These are phyloP conservation scores for Mesocentrotus franciscanus DNA, from an alignment of 53 echinoderm and acorn worm genomes.

Conservation along the genomic window DNA sequence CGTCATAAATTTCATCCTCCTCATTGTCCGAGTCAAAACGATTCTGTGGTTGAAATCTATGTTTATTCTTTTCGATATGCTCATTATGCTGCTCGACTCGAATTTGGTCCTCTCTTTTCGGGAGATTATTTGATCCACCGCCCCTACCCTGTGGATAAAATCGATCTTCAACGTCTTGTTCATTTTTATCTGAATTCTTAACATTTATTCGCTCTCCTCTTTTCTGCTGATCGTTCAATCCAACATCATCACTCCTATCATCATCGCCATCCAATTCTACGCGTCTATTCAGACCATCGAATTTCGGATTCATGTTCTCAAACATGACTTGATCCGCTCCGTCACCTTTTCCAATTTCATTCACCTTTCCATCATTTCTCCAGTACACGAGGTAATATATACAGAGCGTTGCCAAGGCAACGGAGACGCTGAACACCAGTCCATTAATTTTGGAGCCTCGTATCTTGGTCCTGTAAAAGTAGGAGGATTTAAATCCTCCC, in stretches of 20 bases:
- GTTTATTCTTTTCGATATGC: background rate
- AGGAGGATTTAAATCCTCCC: slow-evolving; percentile 29
- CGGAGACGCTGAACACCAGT: background rate
- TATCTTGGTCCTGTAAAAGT: slow-evolving; percentile 36
- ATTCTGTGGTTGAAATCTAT: background rate
- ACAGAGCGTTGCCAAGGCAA: slow-evolving; percentile 46
- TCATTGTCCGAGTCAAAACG: slow-evolving; percentile 4
- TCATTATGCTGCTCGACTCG: background rate
- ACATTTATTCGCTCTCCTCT: background rate
- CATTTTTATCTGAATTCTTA: background rate
- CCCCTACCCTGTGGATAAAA: background rate
- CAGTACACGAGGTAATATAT: slow-evolving; percentile 60
- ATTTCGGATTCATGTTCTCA: slow-evolving; percentile 38
- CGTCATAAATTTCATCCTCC: slow-evolving; percentile 27
- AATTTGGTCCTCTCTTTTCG: background rate
- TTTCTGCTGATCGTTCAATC: background rate
- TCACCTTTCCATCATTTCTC: background rate
- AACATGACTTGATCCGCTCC: background rate
- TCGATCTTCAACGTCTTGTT: background rate
- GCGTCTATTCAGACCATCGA: background rate
- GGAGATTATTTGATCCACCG: background rate
- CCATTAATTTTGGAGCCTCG: slow-evolving; percentile 22
- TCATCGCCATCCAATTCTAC: background rate
- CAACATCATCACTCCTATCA: background rate
- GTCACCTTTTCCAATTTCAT: background rate